These are phyloP conservation scores for Pocillopora grandis DNA, from an alignment of 92 coral and sea anemone species.

Conservation along the genomic window DNA sequence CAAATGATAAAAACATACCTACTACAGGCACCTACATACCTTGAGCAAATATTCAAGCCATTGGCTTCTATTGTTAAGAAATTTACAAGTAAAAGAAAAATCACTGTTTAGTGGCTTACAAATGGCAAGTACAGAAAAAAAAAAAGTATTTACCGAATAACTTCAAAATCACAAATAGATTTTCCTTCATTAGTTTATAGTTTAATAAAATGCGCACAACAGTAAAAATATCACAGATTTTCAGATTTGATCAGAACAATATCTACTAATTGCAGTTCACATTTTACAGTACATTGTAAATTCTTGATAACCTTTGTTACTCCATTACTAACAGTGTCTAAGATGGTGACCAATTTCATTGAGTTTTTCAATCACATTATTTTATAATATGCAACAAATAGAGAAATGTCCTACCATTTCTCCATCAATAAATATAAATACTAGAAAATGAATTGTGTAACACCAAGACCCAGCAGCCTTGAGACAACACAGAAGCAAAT, in stretches of 20 bases:
- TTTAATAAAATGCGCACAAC: neutral
- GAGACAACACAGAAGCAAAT: neutral
- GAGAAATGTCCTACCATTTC: neutral
- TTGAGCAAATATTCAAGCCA: too few relatives aligned
- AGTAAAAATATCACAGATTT: neutral
- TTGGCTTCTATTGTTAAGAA: too few relatives aligned
- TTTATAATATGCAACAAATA: neutral
- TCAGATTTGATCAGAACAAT: slow-evolving; percentile 3
- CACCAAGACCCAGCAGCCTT: slow-evolving; percentile 2
- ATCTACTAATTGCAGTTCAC: neutral
- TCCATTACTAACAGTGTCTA: neutral
- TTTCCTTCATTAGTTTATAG: neutral
- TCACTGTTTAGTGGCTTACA: neutral
- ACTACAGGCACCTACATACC: too few relatives aligned
- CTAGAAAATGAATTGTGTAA: neutral
- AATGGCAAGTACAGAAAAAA: neutral
- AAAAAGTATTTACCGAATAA: neutral
- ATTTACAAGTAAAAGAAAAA: neutral
- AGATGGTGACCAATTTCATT: neutral
- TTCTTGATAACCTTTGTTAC: neutral
- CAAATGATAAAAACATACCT: too few relatives aligned
- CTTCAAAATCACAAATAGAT: neutral
- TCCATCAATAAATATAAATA: slow-evolving; percentile 39
- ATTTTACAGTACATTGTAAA: neutral
- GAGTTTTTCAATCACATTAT: slow-evolving; percentile 2